Percentiles rank a stretch among this genome's conserved stretches.
Conservation (phyloP, 2,797 vertebrate genomes). For the Prionace glauca region DNA sequence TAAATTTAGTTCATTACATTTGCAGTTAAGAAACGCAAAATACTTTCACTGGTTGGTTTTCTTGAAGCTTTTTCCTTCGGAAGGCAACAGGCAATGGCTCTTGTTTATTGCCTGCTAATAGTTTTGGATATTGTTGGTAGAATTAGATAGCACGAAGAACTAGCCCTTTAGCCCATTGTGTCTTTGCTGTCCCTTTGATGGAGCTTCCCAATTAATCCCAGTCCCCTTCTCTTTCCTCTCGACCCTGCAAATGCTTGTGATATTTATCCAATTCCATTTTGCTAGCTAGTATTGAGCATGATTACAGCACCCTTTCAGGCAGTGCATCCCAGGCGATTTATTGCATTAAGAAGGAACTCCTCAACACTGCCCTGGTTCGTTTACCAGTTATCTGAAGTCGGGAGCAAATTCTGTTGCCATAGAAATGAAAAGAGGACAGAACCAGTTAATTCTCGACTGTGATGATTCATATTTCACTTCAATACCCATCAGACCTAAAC, state of each 20-base stretch:
- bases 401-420: background rate
- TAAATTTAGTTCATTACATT: background rate
- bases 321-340: background rate
- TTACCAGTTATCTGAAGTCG: background rate
- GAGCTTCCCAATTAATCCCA: background rate
- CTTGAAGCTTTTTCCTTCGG: background rate
- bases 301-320: background rate
- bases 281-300: background rate
- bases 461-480: background rate
- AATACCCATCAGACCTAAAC: background rate
- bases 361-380: background rate
- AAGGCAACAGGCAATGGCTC: background rate
- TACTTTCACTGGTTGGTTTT: background rate
- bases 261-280: background rate
- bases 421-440: background rate
- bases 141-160: background rate
- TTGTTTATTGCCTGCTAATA: background rate
- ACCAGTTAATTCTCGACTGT: background rate
- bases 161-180: background rate
- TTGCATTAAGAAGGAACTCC: background rate
- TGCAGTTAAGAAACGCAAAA: slow-evolving; percentile 3
- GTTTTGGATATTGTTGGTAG: background rate
- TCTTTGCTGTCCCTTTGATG: background rate
- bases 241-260: background rate
- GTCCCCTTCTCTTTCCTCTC: no score